These are phyloP conservation scores for Phaethon lepturus DNA, from an alignment of 2,113 vertebrate species.

Conservation along the genomic window DNA sequence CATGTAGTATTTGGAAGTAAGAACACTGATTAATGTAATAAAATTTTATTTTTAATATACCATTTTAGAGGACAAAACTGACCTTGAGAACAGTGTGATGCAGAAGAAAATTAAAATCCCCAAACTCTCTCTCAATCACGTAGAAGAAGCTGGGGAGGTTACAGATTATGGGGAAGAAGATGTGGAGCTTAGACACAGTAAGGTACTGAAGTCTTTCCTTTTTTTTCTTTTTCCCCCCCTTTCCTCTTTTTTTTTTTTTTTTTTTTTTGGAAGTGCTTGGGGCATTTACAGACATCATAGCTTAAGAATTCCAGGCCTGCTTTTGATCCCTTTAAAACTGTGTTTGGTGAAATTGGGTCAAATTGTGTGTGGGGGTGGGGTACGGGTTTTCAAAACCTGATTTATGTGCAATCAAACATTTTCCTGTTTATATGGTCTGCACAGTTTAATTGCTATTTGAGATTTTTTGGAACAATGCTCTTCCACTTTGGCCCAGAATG, in stretches of 20 bases:
- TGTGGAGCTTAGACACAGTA: slow-evolving; percentile 95
- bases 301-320: slow-evolving; percentile 39
- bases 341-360: slow-evolving; percentile 30
- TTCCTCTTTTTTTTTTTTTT: neutral
- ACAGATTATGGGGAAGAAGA: slow-evolving; percentile 94
- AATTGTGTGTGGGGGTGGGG: neutral
- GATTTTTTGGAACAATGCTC: neutral
- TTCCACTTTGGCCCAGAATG: neutral
- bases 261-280: neutral
- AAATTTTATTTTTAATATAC: slow-evolving; percentile 74
- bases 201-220: slow-evolving; percentile 84
- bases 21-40: slow-evolving; percentile 61
- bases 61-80: slow-evolving; percentile 88
- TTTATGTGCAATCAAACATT: neutral
- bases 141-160: slow-evolving; percentile 90
- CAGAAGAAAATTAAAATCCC: slow-evolving; percentile 99
- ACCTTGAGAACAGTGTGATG: slow-evolving; percentile 98
- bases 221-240: neutral
- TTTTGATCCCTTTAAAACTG: slow-evolving; percentile 10
- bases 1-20: slow-evolving; percentile 52
- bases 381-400: neutral
- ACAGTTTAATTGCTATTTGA: neutral
- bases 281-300: neutral
- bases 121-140: slow-evolving; percentile 92
- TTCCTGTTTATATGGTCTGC: neutral